phyloP scores from a whole-genome alignment of 2,797 vertebrate genomes.

The Siniperca scherzeri region DNA sequence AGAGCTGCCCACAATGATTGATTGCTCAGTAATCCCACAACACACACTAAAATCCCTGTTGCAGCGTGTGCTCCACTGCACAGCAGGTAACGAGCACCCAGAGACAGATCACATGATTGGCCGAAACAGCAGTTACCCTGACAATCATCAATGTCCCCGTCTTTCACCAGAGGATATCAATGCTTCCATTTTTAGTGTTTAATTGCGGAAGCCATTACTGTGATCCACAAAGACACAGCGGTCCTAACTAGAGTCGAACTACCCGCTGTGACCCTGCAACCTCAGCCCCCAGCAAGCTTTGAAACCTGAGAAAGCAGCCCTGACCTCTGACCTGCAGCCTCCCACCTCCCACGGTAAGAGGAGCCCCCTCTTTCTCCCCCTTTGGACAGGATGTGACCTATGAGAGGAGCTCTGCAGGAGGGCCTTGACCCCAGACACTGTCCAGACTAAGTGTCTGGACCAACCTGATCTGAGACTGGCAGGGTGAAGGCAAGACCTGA shows the following conservation, averaged over 20 bases:
- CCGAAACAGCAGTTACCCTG: slow-evolving; percentile 36
- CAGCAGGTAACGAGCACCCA: slow-evolving; percentile 60
- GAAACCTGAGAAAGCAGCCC: slow-evolving; percentile 84
- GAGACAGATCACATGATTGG: slow-evolving; percentile 47
- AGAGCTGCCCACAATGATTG: slow-evolving; percentile 74
- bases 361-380: slow-evolving; percentile 61
- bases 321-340: slow-evolving; percentile 80
- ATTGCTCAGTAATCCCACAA: slow-evolving; percentile 73
- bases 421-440: slow-evolving; percentile 84
- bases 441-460: slow-evolving; percentile 85
- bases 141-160: slow-evolving; percentile 38
- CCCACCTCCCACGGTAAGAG: slow-evolving; percentile 78
- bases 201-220: slow-evolving; percentile 84
- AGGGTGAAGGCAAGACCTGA: slow-evolving; percentile 38
- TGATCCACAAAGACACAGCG: slow-evolving; percentile 72
- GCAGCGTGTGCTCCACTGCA: slow-evolving; percentile 29
- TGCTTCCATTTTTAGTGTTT: slow-evolving; percentile 85
- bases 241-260: slow-evolving; percentile 77
- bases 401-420: slow-evolving; percentile 76
- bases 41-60: slow-evolving; percentile 44
- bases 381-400: slow-evolving; percentile 85
- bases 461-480: slow-evolving; percentile 45
- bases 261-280: slow-evolving; percentile 69
- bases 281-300: slow-evolving; percentile 78
- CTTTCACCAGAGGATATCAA: slow-evolving; percentile 72